Evolutionary conservation across 2,797 vertebrate genomes (phyloP).

Genomic region (Hoplostethus atlanticus): DNA sequence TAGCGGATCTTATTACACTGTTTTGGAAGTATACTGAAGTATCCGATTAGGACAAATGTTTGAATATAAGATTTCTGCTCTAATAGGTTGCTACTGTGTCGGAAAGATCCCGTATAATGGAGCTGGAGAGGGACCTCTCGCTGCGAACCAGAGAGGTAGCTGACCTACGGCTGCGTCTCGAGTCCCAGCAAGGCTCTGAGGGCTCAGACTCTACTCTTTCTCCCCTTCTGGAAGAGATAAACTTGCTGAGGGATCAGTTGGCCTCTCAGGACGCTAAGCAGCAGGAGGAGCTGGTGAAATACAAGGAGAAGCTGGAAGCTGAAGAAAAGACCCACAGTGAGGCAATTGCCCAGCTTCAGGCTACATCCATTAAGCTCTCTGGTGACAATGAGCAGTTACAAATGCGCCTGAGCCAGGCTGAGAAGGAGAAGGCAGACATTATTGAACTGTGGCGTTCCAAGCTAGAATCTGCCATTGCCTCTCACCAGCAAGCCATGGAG

Average conservation of each 20-base stretch:
- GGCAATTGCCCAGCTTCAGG: slow-evolving; percentile 85
- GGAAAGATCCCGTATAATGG: slow-evolving; percentile 97
- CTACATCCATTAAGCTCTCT: slow-evolving; percentile 83
- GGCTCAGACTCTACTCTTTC: slow-evolving; percentile 80
- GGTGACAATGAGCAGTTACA: slow-evolving; percentile 91
- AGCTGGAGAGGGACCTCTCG: slow-evolving; percentile 92
- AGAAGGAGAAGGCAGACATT: slow-evolving; percentile 88
- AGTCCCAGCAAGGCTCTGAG: slow-evolving; percentile 82
- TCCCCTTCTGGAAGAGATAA: slow-evolving; percentile 91
- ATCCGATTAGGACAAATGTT: slow-evolving; percentile 18
- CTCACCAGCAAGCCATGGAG: slow-evolving; percentile 93
- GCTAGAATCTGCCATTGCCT: slow-evolving; percentile 87
- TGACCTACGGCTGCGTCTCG: slow-evolving; percentile 90
- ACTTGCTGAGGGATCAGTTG: slow-evolving; percentile 89
- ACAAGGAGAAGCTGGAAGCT: slow-evolving; percentile 85
- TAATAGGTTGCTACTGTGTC: slow-evolving; percentile 97
- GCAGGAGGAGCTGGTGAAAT: slow-evolving; percentile 80
- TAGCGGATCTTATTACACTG: not conserved
- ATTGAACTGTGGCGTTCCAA: slow-evolving; percentile 91
- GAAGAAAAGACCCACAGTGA: slow-evolving; percentile 85
- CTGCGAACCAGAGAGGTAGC: slow-evolving; percentile 89
- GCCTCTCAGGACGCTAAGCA: slow-evolving; percentile 82
- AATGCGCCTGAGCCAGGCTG: slow-evolving; percentile 86
- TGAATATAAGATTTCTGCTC: slow-evolving; percentile 66
- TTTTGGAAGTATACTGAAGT: slow-evolving; percentile 17